Evolutionary conservation across 1,140 invertebrate species (phyloP).

Genomic region (Pseudomyrmex sp.): DNA sequence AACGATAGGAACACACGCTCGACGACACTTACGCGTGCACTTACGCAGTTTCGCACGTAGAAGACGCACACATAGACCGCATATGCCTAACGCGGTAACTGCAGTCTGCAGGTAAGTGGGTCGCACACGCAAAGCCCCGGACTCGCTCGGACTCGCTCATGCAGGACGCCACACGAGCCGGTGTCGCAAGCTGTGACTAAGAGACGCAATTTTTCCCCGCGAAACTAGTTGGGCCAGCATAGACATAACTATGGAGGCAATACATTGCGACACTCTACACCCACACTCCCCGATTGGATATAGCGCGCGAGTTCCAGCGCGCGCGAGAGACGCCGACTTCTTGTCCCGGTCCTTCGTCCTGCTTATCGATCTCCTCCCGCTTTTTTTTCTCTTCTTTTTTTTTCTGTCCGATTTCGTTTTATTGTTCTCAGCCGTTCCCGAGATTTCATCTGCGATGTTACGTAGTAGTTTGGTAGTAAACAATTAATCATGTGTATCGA

Average conservation of each 20-base stretch:
- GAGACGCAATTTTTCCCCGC: constrained; percentile 80
- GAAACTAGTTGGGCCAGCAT: constrained; percentile 79
- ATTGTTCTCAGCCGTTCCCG: too few relatives aligned
- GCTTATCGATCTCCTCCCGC: not conserved
- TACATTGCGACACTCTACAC: constrained; percentile 79
- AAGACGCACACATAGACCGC: constrained; percentile 4
- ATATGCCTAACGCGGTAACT: constrained; percentile 42
- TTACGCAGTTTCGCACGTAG: constrained; percentile 9
- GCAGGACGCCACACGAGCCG: constrained; percentile 75
- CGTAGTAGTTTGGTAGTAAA: too few relatives aligned
- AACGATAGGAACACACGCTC: not conserved
- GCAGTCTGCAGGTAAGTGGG: constrained; percentile 72
- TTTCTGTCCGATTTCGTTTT: not conserved
- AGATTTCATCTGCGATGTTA: too few relatives aligned
- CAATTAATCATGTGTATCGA: too few relatives aligned
- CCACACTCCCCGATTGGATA: constrained; percentile 77
- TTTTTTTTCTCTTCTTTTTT: not conserved
- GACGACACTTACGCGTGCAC: not conserved
- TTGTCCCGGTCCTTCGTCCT: constrained; percentile 3
- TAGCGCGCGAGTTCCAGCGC: constrained; percentile 55
- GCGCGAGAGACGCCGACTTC: constrained; percentile 47
- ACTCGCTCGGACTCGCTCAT: constrained; percentile 74
- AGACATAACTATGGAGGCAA: constrained; percentile 78
- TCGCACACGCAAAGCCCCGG: constrained; percentile 75
- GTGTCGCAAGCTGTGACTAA: constrained; percentile 81